Evolutionary conservation across 2,888 invertebrate genomes (phyloP).

Genomic region (Hybos culiciformis): DNA sequence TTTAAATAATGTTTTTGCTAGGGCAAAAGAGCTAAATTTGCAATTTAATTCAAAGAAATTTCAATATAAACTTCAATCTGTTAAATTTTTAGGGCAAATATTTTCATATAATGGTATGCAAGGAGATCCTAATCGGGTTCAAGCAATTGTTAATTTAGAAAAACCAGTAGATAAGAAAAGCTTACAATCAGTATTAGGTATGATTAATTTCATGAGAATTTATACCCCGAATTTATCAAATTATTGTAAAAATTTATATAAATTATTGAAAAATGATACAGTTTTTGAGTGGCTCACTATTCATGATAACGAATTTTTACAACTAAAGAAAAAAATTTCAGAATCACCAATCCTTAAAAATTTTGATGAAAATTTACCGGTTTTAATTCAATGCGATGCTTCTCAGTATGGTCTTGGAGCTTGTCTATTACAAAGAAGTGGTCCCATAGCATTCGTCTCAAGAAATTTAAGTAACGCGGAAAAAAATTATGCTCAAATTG

Average conservation of each 20-base stretch:
- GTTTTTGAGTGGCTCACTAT: conserved; percentile 3
- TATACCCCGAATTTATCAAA: conserved; percentile 5
- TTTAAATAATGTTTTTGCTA: too few relatives aligned
- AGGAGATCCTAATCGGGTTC: too few relatives aligned
- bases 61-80: conserved; percentile 9
- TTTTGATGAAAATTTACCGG: conserved; percentile 4
- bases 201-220: too few relatives aligned
- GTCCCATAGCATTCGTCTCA: conserved; percentile 8
- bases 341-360: too few relatives aligned
- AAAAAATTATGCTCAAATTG: conserved; percentile 7
- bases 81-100: conserved; percentile 18
- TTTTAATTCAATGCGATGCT: conserved; percentile 6
- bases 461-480: conserved; percentile 6
- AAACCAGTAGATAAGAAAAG: conserved; percentile 1
- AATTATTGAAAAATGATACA: too few relatives aligned
- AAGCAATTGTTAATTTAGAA: conserved; percentile 1
- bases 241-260: too few relatives aligned
- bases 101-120: too few relatives aligned
- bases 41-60: conserved; percentile 19
- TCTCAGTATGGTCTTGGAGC: conserved; percentile 9
- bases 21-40: conserved; percentile 17
- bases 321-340: too few relatives aligned
- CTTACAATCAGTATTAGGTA: conserved; percentile 4
- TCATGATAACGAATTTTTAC: too few relatives aligned
- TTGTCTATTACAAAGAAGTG: conserved; percentile 8